Conservation (phyloP, 2,113 vertebrate genomes). For the Serranochromis macrocephalus region DNA sequence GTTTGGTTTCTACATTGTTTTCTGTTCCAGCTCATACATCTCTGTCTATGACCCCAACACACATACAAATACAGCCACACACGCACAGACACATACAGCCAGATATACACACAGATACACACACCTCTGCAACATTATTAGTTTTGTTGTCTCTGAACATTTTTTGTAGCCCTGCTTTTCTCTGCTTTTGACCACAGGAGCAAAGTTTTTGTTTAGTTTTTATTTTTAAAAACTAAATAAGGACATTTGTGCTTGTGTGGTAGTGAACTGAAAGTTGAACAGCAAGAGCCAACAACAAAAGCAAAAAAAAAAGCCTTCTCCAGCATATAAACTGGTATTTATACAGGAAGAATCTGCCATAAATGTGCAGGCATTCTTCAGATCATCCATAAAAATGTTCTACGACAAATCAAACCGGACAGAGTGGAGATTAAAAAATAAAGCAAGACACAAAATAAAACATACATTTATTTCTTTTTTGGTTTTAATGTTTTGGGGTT, state of each 20-base stretch:
- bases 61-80: neutral
- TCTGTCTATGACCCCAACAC: conserved; percentile 32
- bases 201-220: neutral
- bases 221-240: neutral
- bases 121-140: neutral
- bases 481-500: fast-evolving
- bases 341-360: neutral
- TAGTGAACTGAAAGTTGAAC: neutral
- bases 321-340: neutral
- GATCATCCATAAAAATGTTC: neutral
- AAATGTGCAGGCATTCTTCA: neutral
- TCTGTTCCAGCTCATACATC: conserved; percentile 51
- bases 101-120: neutral
- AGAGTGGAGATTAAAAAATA: neutral
- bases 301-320: neutral
- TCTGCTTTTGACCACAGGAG: neutral
- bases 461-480: neutral
- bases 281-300: neutral
- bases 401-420: neutral
- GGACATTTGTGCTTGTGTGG: neutral
- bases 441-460: neutral
- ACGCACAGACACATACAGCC: neutral
- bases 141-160: neutral
- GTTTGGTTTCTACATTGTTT: conserved; percentile 58
- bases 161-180: neutral